These are phyloP conservation scores for Dryobates pubescens DNA, from an alignment of 2,797 vertebrate species.

Conservation along the genomic window DNA sequence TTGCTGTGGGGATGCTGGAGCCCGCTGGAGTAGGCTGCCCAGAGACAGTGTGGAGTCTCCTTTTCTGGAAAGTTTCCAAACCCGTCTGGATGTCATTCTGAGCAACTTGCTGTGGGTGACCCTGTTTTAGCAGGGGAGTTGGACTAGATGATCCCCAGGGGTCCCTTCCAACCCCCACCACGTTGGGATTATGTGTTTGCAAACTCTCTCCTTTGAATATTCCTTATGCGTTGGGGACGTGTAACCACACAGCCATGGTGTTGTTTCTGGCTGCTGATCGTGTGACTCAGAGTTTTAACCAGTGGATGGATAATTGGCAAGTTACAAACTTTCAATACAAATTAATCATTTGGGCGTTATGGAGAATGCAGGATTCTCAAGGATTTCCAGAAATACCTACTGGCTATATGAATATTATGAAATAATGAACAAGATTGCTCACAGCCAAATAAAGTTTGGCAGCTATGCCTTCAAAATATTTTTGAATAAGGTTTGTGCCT, in stretches of 20 bases:
- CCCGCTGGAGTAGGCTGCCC: no score
- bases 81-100: no score
- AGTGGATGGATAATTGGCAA: conserved; percentile 40
- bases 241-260: conserved; percentile 7
- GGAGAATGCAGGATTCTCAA: conserved; percentile 49
- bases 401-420: conserved; percentile 53
- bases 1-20: no score
- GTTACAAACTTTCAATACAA: conserved; percentile 40
- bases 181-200: neutral
- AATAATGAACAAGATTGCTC: conserved; percentile 44
- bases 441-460: conserved; percentile 36
- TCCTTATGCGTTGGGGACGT: neutral
- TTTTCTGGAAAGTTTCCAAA: no score
- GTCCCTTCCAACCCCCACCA: no score
- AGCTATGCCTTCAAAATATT: conserved; percentile 27
- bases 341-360: conserved; percentile 36
- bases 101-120: no score
- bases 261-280: conserved; percentile 30
- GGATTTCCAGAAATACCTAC: conserved; percentile 60
- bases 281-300: conserved; percentile 56
- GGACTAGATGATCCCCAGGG: no score
- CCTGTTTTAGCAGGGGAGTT: no score
- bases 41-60: no score
- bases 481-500: conserved; percentile 44
- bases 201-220: conserved; percentile 43